Percentiles rank a stretch among this genome's conserved stretches.
Conservation (phyloP, 2,888 invertebrate genomes). For the Thereva unica region DNA sequence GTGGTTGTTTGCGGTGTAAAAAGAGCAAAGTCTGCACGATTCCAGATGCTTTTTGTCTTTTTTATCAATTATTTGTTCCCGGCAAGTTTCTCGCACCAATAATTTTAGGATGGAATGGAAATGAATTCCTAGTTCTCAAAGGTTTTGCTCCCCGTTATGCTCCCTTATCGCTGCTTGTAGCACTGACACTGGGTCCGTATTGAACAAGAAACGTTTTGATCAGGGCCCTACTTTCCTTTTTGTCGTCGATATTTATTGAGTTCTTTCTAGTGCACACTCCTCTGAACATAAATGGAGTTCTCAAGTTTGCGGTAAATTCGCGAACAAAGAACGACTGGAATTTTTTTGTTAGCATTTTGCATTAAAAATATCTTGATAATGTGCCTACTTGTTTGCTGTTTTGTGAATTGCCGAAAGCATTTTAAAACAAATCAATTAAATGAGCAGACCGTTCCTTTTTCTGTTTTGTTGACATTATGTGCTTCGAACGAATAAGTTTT, state of each 20-base stretch:
- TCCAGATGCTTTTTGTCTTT: constrained; percentile 26
- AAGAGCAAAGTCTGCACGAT: constrained; percentile 31
- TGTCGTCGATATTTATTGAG: constrained; percentile 20
- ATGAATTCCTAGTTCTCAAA: constrained; percentile 15
- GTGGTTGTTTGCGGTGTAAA: constrained; percentile 10
- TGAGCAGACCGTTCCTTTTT: too few relatives aligned
- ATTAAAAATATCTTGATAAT: too few relatives aligned
- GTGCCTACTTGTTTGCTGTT: too few relatives aligned
- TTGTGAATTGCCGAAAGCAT: too few relatives aligned
- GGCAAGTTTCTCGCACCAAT: constrained; percentile 29
- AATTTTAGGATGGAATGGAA: constrained; percentile 25
- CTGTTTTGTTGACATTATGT: too few relatives aligned
- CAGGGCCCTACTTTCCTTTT: constrained; percentile 10
- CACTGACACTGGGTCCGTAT: constrained; percentile 12
- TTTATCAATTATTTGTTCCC: constrained; percentile 33
- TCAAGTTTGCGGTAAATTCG: too few relatives aligned
- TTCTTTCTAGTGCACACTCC: constrained; percentile 13
- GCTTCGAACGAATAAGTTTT: too few relatives aligned
- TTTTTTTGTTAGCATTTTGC: too few relatives aligned
- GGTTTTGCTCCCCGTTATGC: constrained; percentile 21
- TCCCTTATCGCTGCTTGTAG: constrained; percentile 14
- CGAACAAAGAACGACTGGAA: too few relatives aligned
- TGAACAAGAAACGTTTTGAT: constrained; percentile 23
- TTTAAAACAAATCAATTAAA: too few relatives aligned
- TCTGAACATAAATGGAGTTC: constrained; percentile 2